Percentiles rank a stretch among this genome's conserved stretches.
Conservation (phyloP, 2,113 vertebrate species). For the Lipotes vexillifer region DNA sequence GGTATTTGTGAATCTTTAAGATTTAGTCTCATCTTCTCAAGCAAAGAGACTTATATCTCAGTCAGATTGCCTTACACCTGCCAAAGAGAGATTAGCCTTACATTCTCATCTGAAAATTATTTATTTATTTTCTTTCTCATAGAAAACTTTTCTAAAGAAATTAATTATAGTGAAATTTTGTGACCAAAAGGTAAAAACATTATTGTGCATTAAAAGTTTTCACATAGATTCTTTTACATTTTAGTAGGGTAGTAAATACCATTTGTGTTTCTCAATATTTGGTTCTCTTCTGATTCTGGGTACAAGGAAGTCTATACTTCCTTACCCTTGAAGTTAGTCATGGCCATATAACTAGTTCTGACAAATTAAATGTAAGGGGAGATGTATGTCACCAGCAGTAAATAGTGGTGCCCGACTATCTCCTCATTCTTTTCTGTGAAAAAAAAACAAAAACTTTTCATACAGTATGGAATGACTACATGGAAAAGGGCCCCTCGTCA, state of each 20-base stretch:
- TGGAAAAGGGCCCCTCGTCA: background rate
- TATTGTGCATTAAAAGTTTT: background rate
- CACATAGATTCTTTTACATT: background rate
- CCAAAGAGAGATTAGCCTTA: background rate
- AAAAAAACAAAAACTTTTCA: background rate
- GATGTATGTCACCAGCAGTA: background rate
- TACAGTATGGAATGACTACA: background rate
- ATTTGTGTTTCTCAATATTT: background rate
- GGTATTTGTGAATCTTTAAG: background rate
- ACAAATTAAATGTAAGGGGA: background rate
- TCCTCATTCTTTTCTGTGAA: background rate
- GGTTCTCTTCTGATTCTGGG: background rate
- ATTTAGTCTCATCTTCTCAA: background rate
- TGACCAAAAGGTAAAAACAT: background rate
- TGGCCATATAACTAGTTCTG: background rate
- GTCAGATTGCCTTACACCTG: constrained; percentile 16
- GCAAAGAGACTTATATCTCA: constrained; percentile 4
- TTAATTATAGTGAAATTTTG: background rate
- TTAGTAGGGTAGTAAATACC: background rate
- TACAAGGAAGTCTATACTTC: background rate
- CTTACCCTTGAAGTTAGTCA: background rate
- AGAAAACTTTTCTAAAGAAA: constrained; percentile 6
- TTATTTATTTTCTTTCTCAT: constrained; percentile 2
- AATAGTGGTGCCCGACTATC: background rate
- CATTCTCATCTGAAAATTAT: constrained; percentile 13